Percentiles rank a stretch among this genome's conserved stretches.
phyloP scores from a whole-genome alignment of 2,888 invertebrate species.

The Lymantria dispar region DNA sequence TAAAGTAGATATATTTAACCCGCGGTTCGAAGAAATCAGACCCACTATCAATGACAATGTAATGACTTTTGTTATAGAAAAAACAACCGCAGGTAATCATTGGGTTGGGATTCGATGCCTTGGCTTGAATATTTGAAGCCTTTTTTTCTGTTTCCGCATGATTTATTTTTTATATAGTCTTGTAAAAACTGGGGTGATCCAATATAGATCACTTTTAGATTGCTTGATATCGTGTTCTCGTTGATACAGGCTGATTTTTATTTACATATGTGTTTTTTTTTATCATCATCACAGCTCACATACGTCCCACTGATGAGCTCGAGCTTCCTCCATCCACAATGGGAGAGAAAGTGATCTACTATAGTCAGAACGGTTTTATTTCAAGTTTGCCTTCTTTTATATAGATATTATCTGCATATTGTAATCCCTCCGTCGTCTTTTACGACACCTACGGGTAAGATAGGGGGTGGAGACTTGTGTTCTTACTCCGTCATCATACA shows the following conservation, averaged over 20 bases:
- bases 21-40: slow-evolving; percentile 25
- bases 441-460: too few relatives aligned
- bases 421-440: too few relatives aligned
- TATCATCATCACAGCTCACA: too few relatives aligned
- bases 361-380: too few relatives aligned
- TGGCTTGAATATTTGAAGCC: slow-evolving; percentile 22
- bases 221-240: not conserved
- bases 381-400: too few relatives aligned
- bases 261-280: slow-evolving; percentile 1
- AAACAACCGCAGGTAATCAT: slow-evolving; percentile 36
- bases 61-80: slow-evolving; percentile 30
- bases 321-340: too few relatives aligned
- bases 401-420: too few relatives aligned
- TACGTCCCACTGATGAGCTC: too few relatives aligned
- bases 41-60: slow-evolving; percentile 25
- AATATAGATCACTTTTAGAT: slow-evolving; percentile 5
- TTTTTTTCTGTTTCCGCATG: slow-evolving; percentile 27
- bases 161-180: slow-evolving; percentile 31
- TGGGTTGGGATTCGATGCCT: slow-evolving; percentile 24
- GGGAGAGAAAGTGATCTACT: too few relatives aligned
- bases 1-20: slow-evolving; percentile 18
- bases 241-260: not conserved
- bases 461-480: too few relatives aligned
- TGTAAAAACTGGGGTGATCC: slow-evolving; percentile 2
- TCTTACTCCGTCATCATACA: too few relatives aligned